These are phyloP conservation scores for Pelobates cultripes DNA, from an alignment of 2,797 vertebrate species.

Conservation along the genomic window DNA sequence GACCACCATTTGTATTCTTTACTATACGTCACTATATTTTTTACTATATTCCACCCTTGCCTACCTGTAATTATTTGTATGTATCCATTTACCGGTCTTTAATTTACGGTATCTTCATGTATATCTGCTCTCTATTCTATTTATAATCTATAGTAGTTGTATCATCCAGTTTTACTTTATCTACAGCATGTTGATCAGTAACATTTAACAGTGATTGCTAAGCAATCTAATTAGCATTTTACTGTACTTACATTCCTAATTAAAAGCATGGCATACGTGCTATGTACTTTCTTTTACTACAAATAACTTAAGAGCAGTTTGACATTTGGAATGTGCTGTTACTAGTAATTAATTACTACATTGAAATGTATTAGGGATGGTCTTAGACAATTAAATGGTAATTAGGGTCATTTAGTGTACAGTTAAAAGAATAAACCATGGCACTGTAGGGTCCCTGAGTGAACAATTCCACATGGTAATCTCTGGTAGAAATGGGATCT, in stretches of 20 bases:
- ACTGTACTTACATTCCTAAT: slow-evolving; percentile 53
- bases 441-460: background rate
- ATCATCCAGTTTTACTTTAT: slow-evolving; percentile 7
- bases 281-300: slow-evolving; percentile 38
- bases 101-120: background rate
- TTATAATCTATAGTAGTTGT: background rate
- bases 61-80: no score
- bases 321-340: slow-evolving; percentile 47
- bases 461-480: slow-evolving; percentile 32
- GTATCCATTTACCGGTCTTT: no score
- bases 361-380: slow-evolving; percentile 43
- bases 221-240: slow-evolving; percentile 42
- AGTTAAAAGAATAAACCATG: slow-evolving; percentile 19
- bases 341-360: slow-evolving; percentile 46
- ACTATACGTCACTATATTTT: no score
- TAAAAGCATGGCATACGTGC: slow-evolving; percentile 14
- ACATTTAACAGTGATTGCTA: slow-evolving; percentile 33
- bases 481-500: slow-evolving; percentile 32
- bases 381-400: slow-evolving; percentile 42
- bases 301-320: slow-evolving; percentile 48
- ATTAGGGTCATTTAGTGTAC: slow-evolving; percentile 53
- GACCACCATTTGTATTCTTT: no score
- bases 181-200: slow-evolving; percentile 31
- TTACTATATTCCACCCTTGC: no score
- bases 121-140: background rate